Evolutionary conservation across 1,140 invertebrate species (phyloP), one percentile per base, ranked within the genome.

Genomic region (Tigriopus japonicus): DNA sequence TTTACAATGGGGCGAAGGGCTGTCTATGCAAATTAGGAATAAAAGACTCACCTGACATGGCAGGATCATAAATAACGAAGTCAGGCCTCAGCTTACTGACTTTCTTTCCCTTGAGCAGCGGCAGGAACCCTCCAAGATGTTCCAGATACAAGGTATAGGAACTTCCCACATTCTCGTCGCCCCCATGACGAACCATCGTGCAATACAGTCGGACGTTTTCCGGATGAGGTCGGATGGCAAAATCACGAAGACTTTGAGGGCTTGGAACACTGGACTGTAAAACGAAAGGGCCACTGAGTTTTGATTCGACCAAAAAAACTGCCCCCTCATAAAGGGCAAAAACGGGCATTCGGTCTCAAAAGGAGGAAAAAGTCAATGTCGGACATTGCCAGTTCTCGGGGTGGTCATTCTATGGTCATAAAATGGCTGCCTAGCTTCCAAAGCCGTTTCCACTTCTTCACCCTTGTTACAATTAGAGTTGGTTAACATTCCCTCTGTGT

Each of bases 61-160:
- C 13, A 0, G 93, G 93, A 75, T 98, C 88, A 69, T 87, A 97
- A 66, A 98, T 98, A 35, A 98, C 87, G 73, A 98, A 98, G 71
- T 98, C 94, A 0, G 95, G 94, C 52, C 91, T 78, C 53, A 98
- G 86, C 75, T 97, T 97, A 69, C 90, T 95, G 6, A 87, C 94
- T 59, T 92, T 75, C 68, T 94, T 88, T 14, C 93, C 94, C 69
- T 96, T 94, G 13, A 98, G 77, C 42, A 98, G 76, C 0, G 95
- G 95, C 54, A 98, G 87, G 10, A 98, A 74, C 10, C 93, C 94
- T 1, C 94, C 94, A 23, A 54, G 15, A 42, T 97, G 95, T 72
- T 98, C 91, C 59, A 98, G 74, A 71, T 97, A 98, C 10, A 98
- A 75, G 0, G 92, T 95, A 69, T 96, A 98, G 67, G 84, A 87